Conservation (phyloP, 2,113 vertebrate genomes). For the Aldabrachelys gigantea region DNA sequence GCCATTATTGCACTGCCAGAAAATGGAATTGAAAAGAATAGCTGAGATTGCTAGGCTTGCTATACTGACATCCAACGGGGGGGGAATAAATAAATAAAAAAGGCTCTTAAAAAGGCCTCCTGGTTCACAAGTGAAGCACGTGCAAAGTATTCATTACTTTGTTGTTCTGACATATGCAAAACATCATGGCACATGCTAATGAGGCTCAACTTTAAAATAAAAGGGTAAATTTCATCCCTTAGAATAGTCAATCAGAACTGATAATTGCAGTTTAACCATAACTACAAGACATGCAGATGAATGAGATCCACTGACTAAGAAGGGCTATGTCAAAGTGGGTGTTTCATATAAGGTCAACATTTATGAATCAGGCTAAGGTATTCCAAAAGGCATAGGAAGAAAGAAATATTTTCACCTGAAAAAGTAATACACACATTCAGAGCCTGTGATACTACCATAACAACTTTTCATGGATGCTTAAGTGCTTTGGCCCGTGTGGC, state of each 20-base stretch:
- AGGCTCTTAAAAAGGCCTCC: not conserved
- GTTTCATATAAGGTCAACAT: not conserved
- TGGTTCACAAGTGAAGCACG: not conserved
- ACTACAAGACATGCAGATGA: not conserved
- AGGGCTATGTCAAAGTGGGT: not conserved
- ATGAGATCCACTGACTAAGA: not conserved
- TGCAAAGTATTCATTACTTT: not conserved
- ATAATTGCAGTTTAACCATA: not conserved
- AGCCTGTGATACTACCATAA: not conserved
- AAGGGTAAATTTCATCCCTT: not conserved
- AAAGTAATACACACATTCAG: not conserved
- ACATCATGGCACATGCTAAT: not conserved
- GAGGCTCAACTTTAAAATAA: not conserved
- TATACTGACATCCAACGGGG: not conserved
- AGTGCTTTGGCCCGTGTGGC: not conserved
- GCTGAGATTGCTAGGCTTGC: not conserved
- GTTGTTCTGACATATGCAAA: not conserved
- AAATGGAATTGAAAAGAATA: not conserved
- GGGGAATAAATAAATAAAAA: not conserved
- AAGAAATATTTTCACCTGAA: not conserved
- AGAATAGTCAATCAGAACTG: not conserved
- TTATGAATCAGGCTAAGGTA: not conserved
- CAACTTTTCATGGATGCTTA: not conserved
- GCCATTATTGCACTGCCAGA: not conserved
- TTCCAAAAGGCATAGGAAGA: not conserved